phyloP scores from a whole-genome alignment of 2,113 vertebrate genomes.

The Isurus oxyrinchus region DNA sequence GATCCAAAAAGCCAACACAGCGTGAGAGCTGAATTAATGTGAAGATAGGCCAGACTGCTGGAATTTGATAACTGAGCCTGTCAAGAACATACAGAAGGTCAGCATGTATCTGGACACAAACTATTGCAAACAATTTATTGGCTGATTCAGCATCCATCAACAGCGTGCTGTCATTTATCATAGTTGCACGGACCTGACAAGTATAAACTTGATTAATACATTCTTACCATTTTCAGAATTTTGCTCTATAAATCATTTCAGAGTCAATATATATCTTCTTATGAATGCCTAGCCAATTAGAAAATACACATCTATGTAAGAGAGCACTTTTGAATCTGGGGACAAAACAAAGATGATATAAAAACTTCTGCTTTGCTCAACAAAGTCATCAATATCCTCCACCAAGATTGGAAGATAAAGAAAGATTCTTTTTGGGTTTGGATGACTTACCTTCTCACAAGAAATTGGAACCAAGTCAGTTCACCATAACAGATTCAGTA shows the following conservation, averaged over 20 bases:
- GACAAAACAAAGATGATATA: neutral
- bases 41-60: slow-evolving; percentile 43
- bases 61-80: slow-evolving; percentile 53
- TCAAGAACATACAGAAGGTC: slow-evolving; percentile 52
- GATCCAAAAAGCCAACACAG: slow-evolving; percentile 31
- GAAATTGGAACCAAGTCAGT: neutral
- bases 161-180: slow-evolving; percentile 50
- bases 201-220: slow-evolving; percentile 56
- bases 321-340: neutral
- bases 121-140: slow-evolving; percentile 49
- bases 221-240: slow-evolving; percentile 51
- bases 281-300: slow-evolving; percentile 15
- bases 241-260: slow-evolving; percentile 50
- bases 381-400: neutral
- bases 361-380: neutral
- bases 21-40: slow-evolving; percentile 30
- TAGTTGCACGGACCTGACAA: slow-evolving; percentile 49
- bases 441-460: neutral
- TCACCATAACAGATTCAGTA: neutral
- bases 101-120: slow-evolving; percentile 47
- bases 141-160: slow-evolving; percentile 53
- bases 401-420: neutral
- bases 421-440: neutral
- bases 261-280: neutral
- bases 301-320: neutral